These are phyloP conservation scores for Sebastes miniatus DNA, from an alignment of 2,797 vertebrate species.

Conservation along the genomic window DNA sequence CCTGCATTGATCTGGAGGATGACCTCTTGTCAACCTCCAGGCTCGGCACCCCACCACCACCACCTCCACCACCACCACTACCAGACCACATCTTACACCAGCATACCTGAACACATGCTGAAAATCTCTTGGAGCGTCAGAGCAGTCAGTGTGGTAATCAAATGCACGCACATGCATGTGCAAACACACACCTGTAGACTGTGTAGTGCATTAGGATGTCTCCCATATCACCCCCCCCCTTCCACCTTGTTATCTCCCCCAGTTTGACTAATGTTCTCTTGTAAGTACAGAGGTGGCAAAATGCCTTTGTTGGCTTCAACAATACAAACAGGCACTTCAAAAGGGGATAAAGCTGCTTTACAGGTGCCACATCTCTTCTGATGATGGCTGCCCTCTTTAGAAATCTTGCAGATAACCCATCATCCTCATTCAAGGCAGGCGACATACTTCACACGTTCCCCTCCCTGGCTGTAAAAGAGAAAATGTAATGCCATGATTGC, in stretches of 20 bases:
- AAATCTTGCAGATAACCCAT: constrained; percentile 67
- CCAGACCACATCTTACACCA: constrained; percentile 25
- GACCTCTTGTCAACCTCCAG: constrained; percentile 65
- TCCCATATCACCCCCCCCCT: constrained; percentile 10
- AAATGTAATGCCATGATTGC: constrained; percentile 25
- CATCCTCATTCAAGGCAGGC: constrained; percentile 57
- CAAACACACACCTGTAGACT: constrained; percentile 32
- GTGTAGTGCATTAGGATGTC: constrained; percentile 31
- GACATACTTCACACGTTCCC: constrained; percentile 55
- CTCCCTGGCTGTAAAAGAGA: constrained; percentile 40
- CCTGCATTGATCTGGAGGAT: constrained; percentile 52
- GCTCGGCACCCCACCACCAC: constrained; percentile 4
- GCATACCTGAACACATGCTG: constrained; percentile 18
- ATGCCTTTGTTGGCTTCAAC: constrained; percentile 78
- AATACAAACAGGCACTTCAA: constrained; percentile 84
- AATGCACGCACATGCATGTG: constrained; percentile 7
- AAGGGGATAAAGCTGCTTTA: constrained; percentile 70
- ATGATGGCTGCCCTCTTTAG: constrained; percentile 60
- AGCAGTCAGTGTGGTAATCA: not conserved
- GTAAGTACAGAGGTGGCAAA: constrained; percentile 77
- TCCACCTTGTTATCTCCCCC: constrained; percentile 44
- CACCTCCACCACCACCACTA: not conserved
- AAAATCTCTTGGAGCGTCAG: not conserved
- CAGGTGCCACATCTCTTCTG: constrained; percentile 74
- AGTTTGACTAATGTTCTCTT: constrained; percentile 72